Evolutionary conservation across 2,113 vertebrate species (phyloP), one percentile per base, ranked within the genome.

Genomic region (Gymnorhina tibicen): DNA sequence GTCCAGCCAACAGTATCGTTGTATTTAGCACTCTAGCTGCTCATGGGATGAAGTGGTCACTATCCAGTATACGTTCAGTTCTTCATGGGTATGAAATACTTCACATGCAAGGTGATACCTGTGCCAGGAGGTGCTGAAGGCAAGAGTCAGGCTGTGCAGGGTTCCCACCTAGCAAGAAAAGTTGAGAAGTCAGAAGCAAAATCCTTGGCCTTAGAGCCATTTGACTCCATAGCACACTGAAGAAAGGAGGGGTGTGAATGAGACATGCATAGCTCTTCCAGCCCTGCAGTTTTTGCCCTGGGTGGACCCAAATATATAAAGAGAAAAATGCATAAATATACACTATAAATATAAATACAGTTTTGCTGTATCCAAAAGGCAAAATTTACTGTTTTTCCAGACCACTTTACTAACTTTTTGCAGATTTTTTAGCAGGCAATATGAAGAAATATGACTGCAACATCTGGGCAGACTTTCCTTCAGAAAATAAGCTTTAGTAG

Each of bases 31-130:
- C 49, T 72, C 33, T 41, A 64, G 30, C 37, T 81, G 39, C 22
- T 67, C 6, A 0, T 2, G 55, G 16, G 20, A 22, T 92, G 49
- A 87, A 84, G 32, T 0, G 0, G 28, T 60, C 60, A 41, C 66
- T 46, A 22, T 39, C 46, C 39, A 50, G 13, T 15, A 30, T 8
- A 53, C 8, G 33, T 83, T 11, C 42, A 80, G 46, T 42, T 59
- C 49, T 66, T 82, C 39, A 2, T 26, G 27, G 50, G 10, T 53
- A 30, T 7, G 0, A 88, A 80, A 83, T 55, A 58, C 18, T 58
- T 76, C 35, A 50, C 13, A 2, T 26, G 27, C 21, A 49, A 39
- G 6, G 21, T 69, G 26, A 7, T 62, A 32, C 26, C 60, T 63
- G 4, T 58, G 44, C 11, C 58, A 50, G 23, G 15, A 73, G 32